Percentiles rank a stretch among this genome's conserved stretches.
phyloP scores from a whole-genome alignment of 2,113 vertebrate genomes.

The Elachura formosa region DNA sequence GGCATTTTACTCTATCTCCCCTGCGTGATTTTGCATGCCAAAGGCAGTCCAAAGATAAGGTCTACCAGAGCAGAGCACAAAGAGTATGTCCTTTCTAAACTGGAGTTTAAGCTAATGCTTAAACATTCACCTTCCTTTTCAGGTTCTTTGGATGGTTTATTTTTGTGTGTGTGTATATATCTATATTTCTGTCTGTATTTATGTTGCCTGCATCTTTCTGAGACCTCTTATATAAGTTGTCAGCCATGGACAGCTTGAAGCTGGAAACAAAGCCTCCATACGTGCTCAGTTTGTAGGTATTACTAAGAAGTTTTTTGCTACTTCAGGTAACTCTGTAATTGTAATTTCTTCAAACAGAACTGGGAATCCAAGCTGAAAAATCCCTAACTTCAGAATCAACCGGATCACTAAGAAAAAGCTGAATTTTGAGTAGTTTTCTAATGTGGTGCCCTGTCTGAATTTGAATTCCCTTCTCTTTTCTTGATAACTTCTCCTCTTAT shows the following conservation, averaged over 20 bases:
- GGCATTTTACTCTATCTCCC: not conserved
- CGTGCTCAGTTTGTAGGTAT: not conserved
- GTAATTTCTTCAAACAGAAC: not conserved
- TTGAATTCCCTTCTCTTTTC: not conserved
- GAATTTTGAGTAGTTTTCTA: not conserved
- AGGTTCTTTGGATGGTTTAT: not conserved
- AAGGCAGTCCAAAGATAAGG: not conserved
- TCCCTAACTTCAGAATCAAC: not conserved
- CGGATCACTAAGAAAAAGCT: not conserved
- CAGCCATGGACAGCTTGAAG: not conserved
- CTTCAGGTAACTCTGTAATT: not conserved
- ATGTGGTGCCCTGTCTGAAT: not conserved
- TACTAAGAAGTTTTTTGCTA: not conserved
- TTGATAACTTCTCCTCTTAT: not conserved
- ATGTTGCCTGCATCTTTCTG: not conserved
- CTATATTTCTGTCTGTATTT: not conserved
- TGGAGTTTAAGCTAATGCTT: not conserved
- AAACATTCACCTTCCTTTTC: not conserved
- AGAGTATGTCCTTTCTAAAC: not conserved
- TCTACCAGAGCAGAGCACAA: not conserved
- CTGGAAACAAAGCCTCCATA: not conserved
- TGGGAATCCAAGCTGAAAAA: not conserved
- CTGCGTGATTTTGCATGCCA: not conserved
- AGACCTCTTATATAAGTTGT: not conserved
- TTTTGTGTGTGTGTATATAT: accelerated